These are phyloP conservation scores for Megaceryle torquata DNA, from an alignment of 2,113 vertebrate species.

Conservation along the genomic window DNA sequence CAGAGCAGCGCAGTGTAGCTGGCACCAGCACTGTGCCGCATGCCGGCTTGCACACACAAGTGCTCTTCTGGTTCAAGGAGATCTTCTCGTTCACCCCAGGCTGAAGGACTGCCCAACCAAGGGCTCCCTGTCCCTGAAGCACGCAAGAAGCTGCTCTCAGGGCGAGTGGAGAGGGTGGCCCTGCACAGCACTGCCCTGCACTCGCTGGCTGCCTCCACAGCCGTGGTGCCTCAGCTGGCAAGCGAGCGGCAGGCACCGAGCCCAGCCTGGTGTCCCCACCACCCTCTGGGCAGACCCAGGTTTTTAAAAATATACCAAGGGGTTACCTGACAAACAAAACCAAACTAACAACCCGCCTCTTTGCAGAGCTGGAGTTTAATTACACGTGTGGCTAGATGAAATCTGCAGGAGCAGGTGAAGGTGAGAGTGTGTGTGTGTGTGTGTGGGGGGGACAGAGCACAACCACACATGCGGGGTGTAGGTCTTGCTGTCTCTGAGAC, in stretches of 20 bases:
- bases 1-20: neutral
- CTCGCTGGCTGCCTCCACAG: fast-evolving
- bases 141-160: neutral
- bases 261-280: fast-evolving
- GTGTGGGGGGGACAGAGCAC: neutral
- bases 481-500: neutral
- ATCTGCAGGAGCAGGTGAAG: neutral
- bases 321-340: neutral
- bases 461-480: neutral
- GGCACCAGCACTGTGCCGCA: neutral
- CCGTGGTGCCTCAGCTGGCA: fast-evolving
- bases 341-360: neutral
- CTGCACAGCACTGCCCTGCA: neutral
- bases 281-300: neutral
- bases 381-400: neutral
- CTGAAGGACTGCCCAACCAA: neutral
- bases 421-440: neutral
- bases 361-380: constrained; percentile 33
- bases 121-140: neutral
- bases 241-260: fast-evolving
- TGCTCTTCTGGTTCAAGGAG: constrained; percentile 43
- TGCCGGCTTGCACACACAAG: neutral
- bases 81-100: neutral
- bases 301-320: neutral
- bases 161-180: neutral